phyloP scores from a whole-genome alignment of 2,888 invertebrate genomes.

The Vandiemenella viatica region DNA sequence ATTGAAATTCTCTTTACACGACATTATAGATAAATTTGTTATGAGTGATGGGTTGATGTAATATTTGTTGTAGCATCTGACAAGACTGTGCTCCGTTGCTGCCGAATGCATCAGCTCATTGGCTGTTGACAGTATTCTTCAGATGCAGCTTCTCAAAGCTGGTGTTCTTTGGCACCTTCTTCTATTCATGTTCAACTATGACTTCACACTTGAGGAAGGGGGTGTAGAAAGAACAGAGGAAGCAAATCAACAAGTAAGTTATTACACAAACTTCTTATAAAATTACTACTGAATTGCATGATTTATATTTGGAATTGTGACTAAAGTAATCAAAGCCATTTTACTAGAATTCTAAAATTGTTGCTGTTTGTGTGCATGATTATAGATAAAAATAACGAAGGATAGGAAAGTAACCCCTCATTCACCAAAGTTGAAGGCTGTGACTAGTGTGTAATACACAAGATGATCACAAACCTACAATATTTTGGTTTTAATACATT shows the following conservation, averaged over 20 bases:
- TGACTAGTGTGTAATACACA: too few species aligned
- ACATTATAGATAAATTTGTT: neutral
- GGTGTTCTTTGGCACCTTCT: conserved; percentile 88
- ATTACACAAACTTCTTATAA: too few species aligned
- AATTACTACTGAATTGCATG: too few species aligned
- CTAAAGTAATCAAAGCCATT: too few species aligned
- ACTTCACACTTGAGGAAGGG: conserved; percentile 93
- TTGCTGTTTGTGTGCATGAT: too few species aligned
- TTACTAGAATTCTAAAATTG: too few species aligned
- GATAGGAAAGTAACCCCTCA: too few species aligned
- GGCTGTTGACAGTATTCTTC: conserved; percentile 70
- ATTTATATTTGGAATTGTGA: too few species aligned
- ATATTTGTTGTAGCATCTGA: conserved; percentile 48
- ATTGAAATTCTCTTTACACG: neutral
- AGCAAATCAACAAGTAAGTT: conserved; percentile 59
- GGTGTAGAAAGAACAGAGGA: conserved; percentile 76
- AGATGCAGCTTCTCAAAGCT: conserved; percentile 65
- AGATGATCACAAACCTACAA: too few species aligned
- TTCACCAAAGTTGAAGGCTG: too few species aligned
- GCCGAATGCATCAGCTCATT: conserved; percentile 82
- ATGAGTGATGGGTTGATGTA: neutral
- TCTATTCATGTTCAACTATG: conserved; percentile 82
- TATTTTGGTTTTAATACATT: too few species aligned
- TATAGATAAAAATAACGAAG: too few species aligned
- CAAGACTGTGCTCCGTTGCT: conserved; percentile 69